These are phyloP conservation scores for Datnioides undecimradiatus DNA, from an alignment of 2,113 vertebrate species.

Conservation along the genomic window DNA sequence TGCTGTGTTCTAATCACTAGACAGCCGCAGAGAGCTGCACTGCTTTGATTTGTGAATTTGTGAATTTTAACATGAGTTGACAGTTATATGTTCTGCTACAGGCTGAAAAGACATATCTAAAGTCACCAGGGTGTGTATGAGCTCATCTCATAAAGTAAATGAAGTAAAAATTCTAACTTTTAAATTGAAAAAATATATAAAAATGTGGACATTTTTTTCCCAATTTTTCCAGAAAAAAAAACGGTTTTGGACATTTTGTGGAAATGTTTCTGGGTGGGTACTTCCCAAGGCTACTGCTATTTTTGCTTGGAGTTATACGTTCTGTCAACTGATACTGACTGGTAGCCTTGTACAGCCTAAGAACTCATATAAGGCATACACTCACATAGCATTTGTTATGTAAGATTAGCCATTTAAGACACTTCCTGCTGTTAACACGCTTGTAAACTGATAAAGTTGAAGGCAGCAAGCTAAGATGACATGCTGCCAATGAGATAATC, in stretches of 20 bases:
- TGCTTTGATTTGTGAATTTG: neutral
- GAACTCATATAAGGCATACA: neutral
- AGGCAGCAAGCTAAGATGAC: neutral
- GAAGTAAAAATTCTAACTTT: no score
- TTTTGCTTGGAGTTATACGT: neutral
- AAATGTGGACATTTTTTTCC: neutral
- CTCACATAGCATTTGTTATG: neutral
- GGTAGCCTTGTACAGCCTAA: neutral
- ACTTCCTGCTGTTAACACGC: neutral
- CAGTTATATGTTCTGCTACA: neutral
- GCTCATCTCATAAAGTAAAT: no score
- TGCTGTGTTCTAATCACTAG: neutral
- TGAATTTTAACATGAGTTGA: neutral
- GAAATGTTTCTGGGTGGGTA: no score
- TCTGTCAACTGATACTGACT: neutral
- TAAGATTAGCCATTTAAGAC: neutral
- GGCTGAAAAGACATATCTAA: neutral
- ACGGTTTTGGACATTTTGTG: neutral
- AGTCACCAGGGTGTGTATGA: no score
- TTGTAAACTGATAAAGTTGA: no score
- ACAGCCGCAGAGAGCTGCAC: neutral
- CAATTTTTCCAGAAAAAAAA: neutral
- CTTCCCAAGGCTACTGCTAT: no score
- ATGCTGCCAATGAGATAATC: neutral
- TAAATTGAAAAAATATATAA: no score